Percentiles rank a stretch among this genome's conserved stretches.
These are phyloP conservation scores for Hydrolagus affinis DNA, from an alignment of 2,113 vertebrate genomes.

Conservation along the genomic window DNA sequence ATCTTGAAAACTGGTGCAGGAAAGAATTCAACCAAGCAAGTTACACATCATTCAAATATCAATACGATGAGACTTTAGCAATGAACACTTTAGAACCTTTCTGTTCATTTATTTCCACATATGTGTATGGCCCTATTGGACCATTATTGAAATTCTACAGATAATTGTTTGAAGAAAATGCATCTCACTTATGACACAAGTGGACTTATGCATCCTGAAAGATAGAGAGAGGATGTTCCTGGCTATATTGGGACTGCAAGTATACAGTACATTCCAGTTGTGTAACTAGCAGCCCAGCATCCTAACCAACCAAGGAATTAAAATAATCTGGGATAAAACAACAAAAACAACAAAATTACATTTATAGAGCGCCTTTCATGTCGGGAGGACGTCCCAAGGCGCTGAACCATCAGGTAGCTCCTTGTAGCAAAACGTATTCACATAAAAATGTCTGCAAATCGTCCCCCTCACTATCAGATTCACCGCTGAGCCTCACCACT, in stretches of 20 bases:
- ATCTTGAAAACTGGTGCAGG: background rate
- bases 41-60: background rate
- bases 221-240: no score
- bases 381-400: no score
- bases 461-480: background rate
- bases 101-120: background rate
- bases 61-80: background rate
- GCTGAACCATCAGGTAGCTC: no score
- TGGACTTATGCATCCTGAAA: no score
- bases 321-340: background rate
- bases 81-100: background rate
- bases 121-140: background rate
- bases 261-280: no score
- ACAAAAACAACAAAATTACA: no score
- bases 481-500: background rate
- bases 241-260: no score
- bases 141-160: no score
- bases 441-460: background rate
- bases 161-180: no score
- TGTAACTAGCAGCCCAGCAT: background rate
- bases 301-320: background rate
- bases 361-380: no score
- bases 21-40: conserved; percentile 1
- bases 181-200: no score
- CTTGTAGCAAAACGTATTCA: background rate